These are phyloP conservation scores for Nesometra sesokonis DNA, from an alignment of 35 echinoderm and acorn worm species.

Conservation along the genomic window DNA sequence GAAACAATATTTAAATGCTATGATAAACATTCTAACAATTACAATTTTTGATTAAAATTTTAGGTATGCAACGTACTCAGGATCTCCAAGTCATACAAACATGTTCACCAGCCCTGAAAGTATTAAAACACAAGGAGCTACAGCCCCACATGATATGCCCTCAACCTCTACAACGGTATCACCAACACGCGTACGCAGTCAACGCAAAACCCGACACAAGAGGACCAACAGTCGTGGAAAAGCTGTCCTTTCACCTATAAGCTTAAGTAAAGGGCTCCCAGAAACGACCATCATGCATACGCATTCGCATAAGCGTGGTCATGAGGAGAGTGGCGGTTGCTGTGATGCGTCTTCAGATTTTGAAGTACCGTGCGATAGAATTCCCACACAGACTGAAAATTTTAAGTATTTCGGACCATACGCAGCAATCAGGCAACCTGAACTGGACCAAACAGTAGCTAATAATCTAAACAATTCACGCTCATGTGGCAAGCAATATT, in stretches of 20 bases:
- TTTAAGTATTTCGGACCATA: slow-evolving; percentile 15
- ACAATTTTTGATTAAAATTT: not conserved
- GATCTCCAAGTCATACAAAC: slow-evolving; percentile 23
- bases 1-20: no score
- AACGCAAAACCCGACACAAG: slow-evolving; percentile 55
- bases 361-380: slow-evolving; percentile 33
- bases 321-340: slow-evolving; percentile 14
- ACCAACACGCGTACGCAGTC: slow-evolving; percentile 31
- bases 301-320: slow-evolving; percentile 13
- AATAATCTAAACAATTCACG: slow-evolving; percentile 16
- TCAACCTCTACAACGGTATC: slow-evolving; percentile 47
- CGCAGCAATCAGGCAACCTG: not conserved
- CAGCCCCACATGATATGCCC: slow-evolving; percentile 17
- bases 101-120: slow-evolving; percentile 61
- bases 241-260: slow-evolving; percentile 19
- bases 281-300: slow-evolving; percentile 14
- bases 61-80: not conserved
- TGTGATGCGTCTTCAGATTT: slow-evolving; percentile 31
- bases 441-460: slow-evolving; percentile 4
- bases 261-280: not conserved
- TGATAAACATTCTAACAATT: no score
- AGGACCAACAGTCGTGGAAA: slow-evolving; percentile 76
- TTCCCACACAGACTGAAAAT: slow-evolving; percentile 36
- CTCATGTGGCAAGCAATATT: slow-evolving; percentile 11
- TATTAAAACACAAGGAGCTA: slow-evolving; percentile 30